Percentiles rank a stretch among this genome's conserved stretches.
phyloP scores from a whole-genome alignment of 1,140 invertebrate species.

The Brachionus asplanchnoidis region DNA sequence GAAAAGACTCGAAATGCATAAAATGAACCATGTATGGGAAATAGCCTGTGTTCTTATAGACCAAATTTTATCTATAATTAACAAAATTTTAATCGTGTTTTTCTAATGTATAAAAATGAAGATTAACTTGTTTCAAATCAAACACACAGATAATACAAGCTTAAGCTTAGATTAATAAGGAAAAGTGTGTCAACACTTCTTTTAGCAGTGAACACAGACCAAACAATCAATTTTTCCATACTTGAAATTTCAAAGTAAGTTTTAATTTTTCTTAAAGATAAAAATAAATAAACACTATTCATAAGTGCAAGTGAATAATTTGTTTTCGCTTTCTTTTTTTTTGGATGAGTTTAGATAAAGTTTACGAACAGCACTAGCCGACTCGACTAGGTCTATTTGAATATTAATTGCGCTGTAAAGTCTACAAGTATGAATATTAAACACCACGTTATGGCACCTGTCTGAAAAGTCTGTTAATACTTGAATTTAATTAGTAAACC shows the following conservation, averaged over 20 bases:
- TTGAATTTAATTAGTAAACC: slow-evolving; percentile 34
- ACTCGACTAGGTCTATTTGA: not conserved
- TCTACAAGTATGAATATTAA: slow-evolving; percentile 9
- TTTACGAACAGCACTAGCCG: slow-evolving; percentile 15
- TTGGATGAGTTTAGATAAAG: not conserved
- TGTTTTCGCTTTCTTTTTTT: not conserved
- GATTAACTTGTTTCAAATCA: not conserved
- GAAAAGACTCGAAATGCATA: not conserved
- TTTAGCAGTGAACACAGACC: not conserved
- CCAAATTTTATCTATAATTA: slow-evolving; percentile 16
- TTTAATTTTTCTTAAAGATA: slow-evolving; percentile 17
- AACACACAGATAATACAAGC: not conserved
- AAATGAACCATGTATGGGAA: not conserved
- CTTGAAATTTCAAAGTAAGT: slow-evolving; percentile 14
- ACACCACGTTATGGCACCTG: slow-evolving; percentile 33
- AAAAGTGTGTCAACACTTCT: slow-evolving; percentile 24
- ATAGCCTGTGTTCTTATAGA: not conserved
- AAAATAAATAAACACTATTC: slow-evolving; percentile 26
- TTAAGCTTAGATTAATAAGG: not conserved
- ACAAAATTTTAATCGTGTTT: slow-evolving; percentile 11
- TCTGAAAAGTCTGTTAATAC: not conserved
- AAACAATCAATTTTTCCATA: slow-evolving; percentile 8
- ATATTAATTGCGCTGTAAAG: slow-evolving; percentile 2
- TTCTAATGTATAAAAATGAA: not conserved
- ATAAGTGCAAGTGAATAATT: slow-evolving; percentile 24